These are phyloP conservation scores for Cerceris rybyensis DNA, from an alignment of 2,888 invertebrate species.

Conservation along the genomic window DNA sequence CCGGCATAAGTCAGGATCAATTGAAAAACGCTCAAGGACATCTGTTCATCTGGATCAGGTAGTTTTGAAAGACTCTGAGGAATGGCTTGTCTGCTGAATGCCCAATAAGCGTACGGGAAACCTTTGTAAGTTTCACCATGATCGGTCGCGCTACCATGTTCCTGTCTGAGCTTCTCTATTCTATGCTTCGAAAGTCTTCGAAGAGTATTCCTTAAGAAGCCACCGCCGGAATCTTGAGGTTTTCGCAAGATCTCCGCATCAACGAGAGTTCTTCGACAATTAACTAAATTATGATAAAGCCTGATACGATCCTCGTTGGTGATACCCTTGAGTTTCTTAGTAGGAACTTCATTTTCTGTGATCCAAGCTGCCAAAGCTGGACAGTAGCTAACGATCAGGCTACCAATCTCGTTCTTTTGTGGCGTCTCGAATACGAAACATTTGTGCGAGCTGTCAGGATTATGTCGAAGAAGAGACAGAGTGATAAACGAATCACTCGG, in stretches of 20 bases:
- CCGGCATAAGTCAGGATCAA: constrained; percentile 95
- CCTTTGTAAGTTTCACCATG: constrained; percentile 94
- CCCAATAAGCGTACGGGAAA: constrained; percentile 94
- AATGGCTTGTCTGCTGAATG: constrained; percentile 91
- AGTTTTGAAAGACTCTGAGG: constrained; percentile 92
- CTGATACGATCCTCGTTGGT: constrained; percentile 94
- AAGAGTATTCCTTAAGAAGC: constrained; percentile 93
- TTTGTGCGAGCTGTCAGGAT: constrained; percentile 88
- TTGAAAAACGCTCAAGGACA: constrained; percentile 94
- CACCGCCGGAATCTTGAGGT: constrained; percentile 92
- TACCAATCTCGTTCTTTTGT: constrained; percentile 95
- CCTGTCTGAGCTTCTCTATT: constrained; percentile 89
- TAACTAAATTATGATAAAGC: constrained; percentile 93
- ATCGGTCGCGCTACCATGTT: constrained; percentile 85
- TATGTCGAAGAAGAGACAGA: constrained; percentile 90
- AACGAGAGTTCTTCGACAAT: constrained; percentile 91
- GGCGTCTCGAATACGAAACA: constrained; percentile 96
- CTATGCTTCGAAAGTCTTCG: constrained; percentile 92
- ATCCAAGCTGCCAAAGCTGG: constrained; percentile 92
- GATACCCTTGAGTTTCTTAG: constrained; percentile 86
- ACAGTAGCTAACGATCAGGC: constrained; percentile 95
- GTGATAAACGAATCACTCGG: constrained; percentile 96
- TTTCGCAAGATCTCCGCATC: constrained; percentile 92
- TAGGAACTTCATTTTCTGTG: constrained; percentile 88
- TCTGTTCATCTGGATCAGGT: constrained; percentile 93